Evolutionary conservation across 2,888 invertebrate species (phyloP), one percentile per base, ranked within the genome.

Genomic region (Myathropa florea): DNA sequence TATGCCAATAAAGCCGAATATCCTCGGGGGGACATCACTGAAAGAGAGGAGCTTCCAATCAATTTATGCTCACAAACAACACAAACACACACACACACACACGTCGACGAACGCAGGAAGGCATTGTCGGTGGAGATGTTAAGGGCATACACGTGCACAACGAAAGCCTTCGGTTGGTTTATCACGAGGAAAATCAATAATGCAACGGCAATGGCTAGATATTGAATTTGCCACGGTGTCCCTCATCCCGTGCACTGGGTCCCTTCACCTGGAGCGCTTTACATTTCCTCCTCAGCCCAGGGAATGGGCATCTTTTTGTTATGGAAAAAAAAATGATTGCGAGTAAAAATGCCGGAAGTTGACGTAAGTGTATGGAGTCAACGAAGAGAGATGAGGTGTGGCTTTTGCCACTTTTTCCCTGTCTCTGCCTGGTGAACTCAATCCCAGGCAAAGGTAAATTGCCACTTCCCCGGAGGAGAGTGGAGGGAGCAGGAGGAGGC

Each of bases 121-220:
- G 46, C 7, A 46, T 7, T n/a, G 46, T n/a, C 18, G n/a, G n/a
- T n/a, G n/a, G n/a, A 18, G 46, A 46, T 6, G n/a, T 39, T 76
- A 4, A 55, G 33, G 39, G 55, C 39, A 59, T 18, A 78, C 73
- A 59, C 68, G 55, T 71, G 68, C 4, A 64, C 53, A n/a, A 21
- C 23, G 33, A 36, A 63, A 36, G 28, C 61, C 68, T 28, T 72
- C 76, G 55, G 71, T 71, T 73, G 33, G 33, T 57, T 63, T 53
- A 53, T 57, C 72, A 55, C 57, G 57, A 46, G 23, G 46, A 77
- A 81, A 84, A 81, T 84, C 71, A 84, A 84, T 84, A 80, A 57
- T 76, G 84, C 67, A 84, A 70, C 33, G 59, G 26, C n/a, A 72
- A 65, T 59, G 57, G 53, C 46, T 6, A 63, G 53, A 73, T 78